Conservation (phyloP, 1,140 invertebrate species). For the Nephila pilipes region DNA sequence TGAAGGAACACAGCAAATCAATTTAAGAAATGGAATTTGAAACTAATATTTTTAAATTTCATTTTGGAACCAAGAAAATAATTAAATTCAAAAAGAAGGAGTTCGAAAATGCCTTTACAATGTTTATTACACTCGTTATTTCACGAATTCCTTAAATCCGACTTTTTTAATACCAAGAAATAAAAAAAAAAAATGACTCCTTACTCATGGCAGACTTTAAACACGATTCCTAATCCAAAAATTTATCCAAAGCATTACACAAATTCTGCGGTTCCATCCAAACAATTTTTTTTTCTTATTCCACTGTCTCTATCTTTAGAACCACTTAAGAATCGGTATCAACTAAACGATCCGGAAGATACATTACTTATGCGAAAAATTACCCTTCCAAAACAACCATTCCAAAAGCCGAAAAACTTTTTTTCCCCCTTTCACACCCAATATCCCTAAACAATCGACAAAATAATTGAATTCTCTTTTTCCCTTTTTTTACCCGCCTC, state of each 20-base stretch:
- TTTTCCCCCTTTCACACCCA: conserved; percentile 50
- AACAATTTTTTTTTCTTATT: not conserved
- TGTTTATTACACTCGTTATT: too few species aligned
- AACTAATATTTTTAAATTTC: too few species aligned
- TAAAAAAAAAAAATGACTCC: not conserved
- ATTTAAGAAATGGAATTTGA: too few species aligned
- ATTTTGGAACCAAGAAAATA: too few species aligned
- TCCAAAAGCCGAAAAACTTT: not conserved
- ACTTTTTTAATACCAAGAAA: not conserved
- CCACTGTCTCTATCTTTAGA: not conserved
- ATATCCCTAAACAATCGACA: conserved; percentile 73
- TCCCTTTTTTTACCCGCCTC: not conserved
- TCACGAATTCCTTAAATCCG: too few species aligned
- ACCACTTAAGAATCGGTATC: conserved; percentile 42
- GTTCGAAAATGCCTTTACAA: too few species aligned
- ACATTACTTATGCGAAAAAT: conserved; percentile 73
- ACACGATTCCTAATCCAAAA: not conserved
- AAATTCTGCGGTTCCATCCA: conserved; percentile 3
- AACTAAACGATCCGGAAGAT: conserved; percentile 69
- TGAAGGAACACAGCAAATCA: too few species aligned
- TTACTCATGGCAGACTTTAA: not conserved
- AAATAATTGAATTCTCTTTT: conserved; percentile 74
- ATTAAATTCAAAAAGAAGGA: too few species aligned
- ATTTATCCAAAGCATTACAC: not conserved
- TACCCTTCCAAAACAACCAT: conserved; percentile 51